These are phyloP conservation scores for Guaruba guarouba DNA, from an alignment of 2,113 vertebrate species.

Conservation along the genomic window DNA sequence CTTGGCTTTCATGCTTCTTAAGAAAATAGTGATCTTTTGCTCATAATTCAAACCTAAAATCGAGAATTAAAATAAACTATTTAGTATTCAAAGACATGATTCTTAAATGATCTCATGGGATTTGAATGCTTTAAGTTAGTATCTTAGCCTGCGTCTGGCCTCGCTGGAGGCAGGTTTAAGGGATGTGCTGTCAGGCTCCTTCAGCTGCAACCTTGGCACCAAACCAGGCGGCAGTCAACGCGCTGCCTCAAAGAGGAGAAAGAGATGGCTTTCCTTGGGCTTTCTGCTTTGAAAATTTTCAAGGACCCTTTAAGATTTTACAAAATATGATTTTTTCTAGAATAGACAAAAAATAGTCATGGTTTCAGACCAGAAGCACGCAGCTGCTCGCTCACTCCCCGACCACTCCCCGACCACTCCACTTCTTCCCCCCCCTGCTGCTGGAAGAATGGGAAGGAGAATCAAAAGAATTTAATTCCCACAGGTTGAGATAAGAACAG, in stretches of 20 bases:
- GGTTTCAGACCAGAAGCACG: too few relatives aligned
- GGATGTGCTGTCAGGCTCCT: neutral
- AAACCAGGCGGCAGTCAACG: neutral
- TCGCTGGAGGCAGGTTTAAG: neutral
- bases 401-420: too few relatives aligned
- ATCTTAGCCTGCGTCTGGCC: neutral
- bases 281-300: neutral
- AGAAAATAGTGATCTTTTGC: neutral
- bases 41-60: neutral
- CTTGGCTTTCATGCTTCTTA: neutral
- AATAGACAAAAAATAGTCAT: too few relatives aligned
- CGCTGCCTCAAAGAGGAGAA: neutral
- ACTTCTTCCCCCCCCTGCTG: too few relatives aligned
- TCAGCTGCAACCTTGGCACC: neutral
- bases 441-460: too few relatives aligned
- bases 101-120: neutral
- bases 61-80: neutral
- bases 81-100: neutral
- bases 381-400: too few relatives aligned
- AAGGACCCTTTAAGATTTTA: neutral
- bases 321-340: neutral
- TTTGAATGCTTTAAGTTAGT: neutral
- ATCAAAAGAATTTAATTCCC: too few relatives aligned
- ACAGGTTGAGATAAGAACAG: too few relatives aligned
- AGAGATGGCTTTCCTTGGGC: neutral